Evolutionary conservation across 1,140 invertebrate genomes (phyloP).

Genomic region (Drosophila eugracilis): DNA sequence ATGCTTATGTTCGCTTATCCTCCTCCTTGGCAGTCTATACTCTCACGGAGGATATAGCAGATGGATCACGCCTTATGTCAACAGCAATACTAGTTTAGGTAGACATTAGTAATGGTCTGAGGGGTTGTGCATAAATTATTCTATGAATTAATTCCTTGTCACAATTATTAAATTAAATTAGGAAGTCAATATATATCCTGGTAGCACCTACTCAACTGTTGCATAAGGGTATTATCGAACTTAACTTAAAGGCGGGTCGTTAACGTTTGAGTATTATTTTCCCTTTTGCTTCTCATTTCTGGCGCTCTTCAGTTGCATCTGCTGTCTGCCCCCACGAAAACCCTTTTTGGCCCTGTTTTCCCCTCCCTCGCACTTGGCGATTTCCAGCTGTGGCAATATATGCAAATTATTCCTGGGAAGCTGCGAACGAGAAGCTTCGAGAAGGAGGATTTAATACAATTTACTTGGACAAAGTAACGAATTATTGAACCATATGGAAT

Average conservation of each 20-base stretch:
- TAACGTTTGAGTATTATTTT: constrained; percentile 36
- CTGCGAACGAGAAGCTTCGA: constrained; percentile 1
- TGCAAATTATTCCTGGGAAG: constrained; percentile 48
- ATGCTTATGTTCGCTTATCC: constrained; percentile 73
- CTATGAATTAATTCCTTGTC: too few relatives aligned
- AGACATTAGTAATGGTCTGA: too few relatives aligned
- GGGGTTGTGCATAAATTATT: too few relatives aligned
- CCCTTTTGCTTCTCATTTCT: constrained; percentile 27
- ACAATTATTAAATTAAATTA: too few relatives aligned
- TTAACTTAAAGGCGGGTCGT: not conserved
- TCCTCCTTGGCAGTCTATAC: constrained; percentile 18
- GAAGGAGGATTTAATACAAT: constrained; percentile 25
- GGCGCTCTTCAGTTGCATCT: constrained; percentile 31
- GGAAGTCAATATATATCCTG: too few relatives aligned
- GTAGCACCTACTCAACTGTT: too few relatives aligned
- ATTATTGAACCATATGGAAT: constrained; percentile 37
- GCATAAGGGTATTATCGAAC: constrained; percentile 15
- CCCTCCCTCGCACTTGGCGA: constrained; percentile 12
- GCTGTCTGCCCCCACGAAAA: constrained; percentile 26
- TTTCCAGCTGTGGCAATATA: constrained; percentile 36
- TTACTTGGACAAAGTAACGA: constrained; percentile 15
- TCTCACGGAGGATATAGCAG: not conserved
- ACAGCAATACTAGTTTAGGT: too few relatives aligned
- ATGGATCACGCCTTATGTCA: not conserved
- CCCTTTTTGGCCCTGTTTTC: constrained; percentile 10